These are phyloP conservation scores for Alligator sinensis DNA, from an alignment of 2,113 vertebrate species.

Conservation along the genomic window DNA sequence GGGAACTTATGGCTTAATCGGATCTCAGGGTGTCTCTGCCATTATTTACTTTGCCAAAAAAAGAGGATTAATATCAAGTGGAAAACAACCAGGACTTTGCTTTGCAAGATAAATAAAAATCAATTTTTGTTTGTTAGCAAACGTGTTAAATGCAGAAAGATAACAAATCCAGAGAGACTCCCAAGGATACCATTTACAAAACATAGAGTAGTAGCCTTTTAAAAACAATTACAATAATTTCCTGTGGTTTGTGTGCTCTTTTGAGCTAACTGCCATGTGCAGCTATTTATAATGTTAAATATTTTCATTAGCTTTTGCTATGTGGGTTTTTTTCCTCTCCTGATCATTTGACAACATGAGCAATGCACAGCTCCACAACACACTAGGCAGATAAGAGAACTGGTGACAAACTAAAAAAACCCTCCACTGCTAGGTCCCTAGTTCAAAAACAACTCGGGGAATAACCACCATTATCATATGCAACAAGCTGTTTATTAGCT, in stretches of 20 bases:
- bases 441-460: background rate
- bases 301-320: background rate
- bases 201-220: background rate
- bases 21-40: conserved; percentile 36
- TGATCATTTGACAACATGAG: background rate
- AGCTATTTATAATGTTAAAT: conserved; percentile 11
- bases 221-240: conserved; percentile 44
- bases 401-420: background rate
- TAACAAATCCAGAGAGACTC: conserved; percentile 35
- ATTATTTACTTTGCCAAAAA: conserved; percentile 40
- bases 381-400: background rate
- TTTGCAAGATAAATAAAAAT: conserved; percentile 51
- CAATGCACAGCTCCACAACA: background rate
- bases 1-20: conserved; percentile 1
- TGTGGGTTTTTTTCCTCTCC: background rate
- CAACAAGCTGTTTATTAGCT: background rate
- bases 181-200: background rate
- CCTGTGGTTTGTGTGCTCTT: conserved; percentile 17
- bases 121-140: conserved; percentile 55
- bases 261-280: conserved; percentile 23
- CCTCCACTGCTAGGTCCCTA: background rate
- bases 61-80: conserved; percentile 37
- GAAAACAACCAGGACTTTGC: conserved; percentile 15
- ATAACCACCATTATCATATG: background rate
- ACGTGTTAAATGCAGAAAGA: conserved; percentile 33